Conservation (phyloP, 2,888 invertebrate species). For the Orthosia incerta region DNA sequence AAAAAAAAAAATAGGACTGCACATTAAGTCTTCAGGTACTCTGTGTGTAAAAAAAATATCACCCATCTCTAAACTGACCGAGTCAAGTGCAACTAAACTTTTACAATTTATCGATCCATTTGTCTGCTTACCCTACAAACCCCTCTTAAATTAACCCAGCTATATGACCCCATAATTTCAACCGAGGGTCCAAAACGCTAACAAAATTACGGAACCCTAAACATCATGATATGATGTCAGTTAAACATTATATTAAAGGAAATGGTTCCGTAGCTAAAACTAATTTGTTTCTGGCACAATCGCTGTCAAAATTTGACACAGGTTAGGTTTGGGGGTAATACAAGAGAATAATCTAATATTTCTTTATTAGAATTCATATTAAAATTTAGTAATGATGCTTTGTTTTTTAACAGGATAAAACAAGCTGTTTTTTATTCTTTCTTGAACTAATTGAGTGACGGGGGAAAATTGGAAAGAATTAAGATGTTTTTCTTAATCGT, state of each 20-base stretch:
- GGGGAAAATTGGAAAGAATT: neutral
- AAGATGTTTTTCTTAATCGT: neutral
- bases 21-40: too few species aligned
- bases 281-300: slow-evolving; percentile 65
- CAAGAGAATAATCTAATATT: slow-evolving; percentile 36
- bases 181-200: slow-evolving; percentile 23
- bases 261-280: slow-evolving; percentile 55
- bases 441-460: neutral
- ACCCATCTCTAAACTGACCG: neutral
- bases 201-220: slow-evolving; percentile 46
- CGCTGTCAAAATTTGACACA: slow-evolving; percentile 66
- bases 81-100: neutral
- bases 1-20: too few species aligned
- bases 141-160: slow-evolving; percentile 33
- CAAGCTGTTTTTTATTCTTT: neutral
- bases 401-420: slow-evolving; percentile 13
- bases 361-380: slow-evolving; percentile 34
- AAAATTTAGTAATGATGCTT: slow-evolving; percentile 25
- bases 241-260: slow-evolving; percentile 53
- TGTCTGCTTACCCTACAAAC: neutral
- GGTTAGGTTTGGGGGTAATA: slow-evolving; percentile 47
- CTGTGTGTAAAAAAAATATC: neutral
- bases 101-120: slow-evolving; percentile 14
- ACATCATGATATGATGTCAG: slow-evolving; percentile 48
- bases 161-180: slow-evolving; percentile 27